phyloP scores from a whole-genome alignment of 2,888 invertebrate genomes.

The Maniola hyperantus region DNA sequence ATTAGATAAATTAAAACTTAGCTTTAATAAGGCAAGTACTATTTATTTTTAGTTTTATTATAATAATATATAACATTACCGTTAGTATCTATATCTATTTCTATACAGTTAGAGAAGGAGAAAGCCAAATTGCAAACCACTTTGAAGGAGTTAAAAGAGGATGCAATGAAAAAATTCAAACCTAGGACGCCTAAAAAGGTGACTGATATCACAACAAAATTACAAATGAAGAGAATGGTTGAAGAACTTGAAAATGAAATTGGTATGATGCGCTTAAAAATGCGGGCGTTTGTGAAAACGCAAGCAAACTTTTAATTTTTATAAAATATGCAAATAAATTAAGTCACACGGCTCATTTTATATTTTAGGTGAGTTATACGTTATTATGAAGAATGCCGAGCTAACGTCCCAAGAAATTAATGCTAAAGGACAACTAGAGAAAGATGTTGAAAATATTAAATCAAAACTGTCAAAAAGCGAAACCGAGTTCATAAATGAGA shows the following conservation, averaged over 20 bases:
- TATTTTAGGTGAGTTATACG: slow-evolving; percentile 81
- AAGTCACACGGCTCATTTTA: neutral
- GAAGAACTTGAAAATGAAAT: slow-evolving; percentile 95
- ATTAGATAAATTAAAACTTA: slow-evolving; percentile 80
- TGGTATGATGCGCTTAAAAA: slow-evolving; percentile 62
- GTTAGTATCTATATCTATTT: neutral
- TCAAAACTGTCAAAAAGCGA: slow-evolving; percentile 76
- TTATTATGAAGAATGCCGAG: slow-evolving; percentile 84
- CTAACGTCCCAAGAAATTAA: slow-evolving; percentile 76
- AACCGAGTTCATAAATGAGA: slow-evolving; percentile 79
- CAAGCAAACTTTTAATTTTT: neutral
- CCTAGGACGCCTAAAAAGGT: slow-evolving; percentile 88
- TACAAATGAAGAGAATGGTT: slow-evolving; percentile 91
- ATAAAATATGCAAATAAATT: neutral
- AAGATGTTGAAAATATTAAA: slow-evolving; percentile 79
- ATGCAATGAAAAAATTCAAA: slow-evolving; percentile 85
- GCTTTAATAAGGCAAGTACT: slow-evolving; percentile 65
- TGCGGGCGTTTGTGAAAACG: neutral
- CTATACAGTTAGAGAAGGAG: slow-evolving; percentile 83
- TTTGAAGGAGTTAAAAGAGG: slow-evolving; percentile 85
- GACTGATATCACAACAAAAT: slow-evolving; percentile 87
- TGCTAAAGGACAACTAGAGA: slow-evolving; percentile 71
- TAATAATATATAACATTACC: neutral
- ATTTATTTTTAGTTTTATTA: slow-evolving; percentile 1
- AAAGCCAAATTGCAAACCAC: slow-evolving; percentile 85